Base-by-base conservation (phyloP, 2,113 vertebrate species). In the Atractosteus spatula region DNA sequence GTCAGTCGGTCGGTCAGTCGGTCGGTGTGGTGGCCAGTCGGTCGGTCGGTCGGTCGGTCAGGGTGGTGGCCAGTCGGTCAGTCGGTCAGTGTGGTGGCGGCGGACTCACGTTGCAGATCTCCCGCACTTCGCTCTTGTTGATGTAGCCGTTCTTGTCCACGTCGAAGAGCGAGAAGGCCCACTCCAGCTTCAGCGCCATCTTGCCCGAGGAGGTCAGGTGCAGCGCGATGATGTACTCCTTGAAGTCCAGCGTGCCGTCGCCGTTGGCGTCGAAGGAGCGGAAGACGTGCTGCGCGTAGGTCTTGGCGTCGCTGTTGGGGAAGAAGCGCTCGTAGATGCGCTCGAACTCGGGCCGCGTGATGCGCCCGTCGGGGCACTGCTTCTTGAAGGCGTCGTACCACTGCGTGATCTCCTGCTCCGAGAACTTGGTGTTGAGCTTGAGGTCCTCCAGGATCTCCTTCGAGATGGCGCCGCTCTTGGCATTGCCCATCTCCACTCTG, bases 121-220 rank as follows among this genome's bases (percentile, higher is more conserved):
- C 96, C 1, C 91, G 85, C 77, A 97, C 95, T 77, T 98, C 96
- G 0, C 59, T 71, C 86, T 97, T 98, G 88, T 91, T 97, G 87
- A 98, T 92, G 86, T 95, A 89, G 0, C 96, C 96, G 0, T 97
- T 98, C 67, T 96, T 89, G 3, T 98, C 96, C 0, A 98, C 95
- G 4, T 98, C 96, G 6, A 97, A 98, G 51, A 98, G 90, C 0
- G 95, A 96, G 86, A 98, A 98, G 2, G 95, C 96, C 96, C 96
- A 98, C 79, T 96, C 96, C 2, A 98, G 88, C 55, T 98, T 98
- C 4, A 94, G 91, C 72, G 84, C 87, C 2, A 93, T 92, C 71
- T 90, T 94, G 0, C 96, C 95, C 0, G 86, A 88, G 0, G 94
- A 94, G 68, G 96, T 98, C 84, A 98, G 93, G 77, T 98, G 96